These are phyloP conservation scores for Allobates femoralis DNA, from an alignment of 2,797 vertebrate species.

Conservation along the genomic window DNA sequence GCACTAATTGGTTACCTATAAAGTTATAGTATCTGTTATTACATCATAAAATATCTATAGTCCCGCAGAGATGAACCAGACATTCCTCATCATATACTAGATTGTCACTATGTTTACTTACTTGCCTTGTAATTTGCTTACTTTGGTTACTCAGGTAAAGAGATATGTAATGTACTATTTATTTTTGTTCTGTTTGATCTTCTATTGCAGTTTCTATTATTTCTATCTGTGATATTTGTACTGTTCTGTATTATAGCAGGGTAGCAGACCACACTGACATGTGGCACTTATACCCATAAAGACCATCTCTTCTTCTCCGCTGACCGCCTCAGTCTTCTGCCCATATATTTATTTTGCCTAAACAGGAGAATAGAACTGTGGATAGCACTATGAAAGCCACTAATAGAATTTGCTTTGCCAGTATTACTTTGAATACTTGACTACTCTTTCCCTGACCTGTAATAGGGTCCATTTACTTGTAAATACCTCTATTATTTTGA, in stretches of 20 bases:
- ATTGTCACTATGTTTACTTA: conserved; percentile 67
- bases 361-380: conserved; percentile 10
- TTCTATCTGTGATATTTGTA: conserved; percentile 3
- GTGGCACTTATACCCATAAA: conserved; percentile 59
- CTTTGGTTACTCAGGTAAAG: conserved; percentile 77
- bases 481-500: conserved; percentile 46
- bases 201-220: conserved; percentile 63
- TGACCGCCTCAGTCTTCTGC: conserved; percentile 52
- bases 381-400: conserved; percentile 11
- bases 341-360: conserved; percentile 17
- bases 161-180: conserved; percentile 61
- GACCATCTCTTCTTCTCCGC: conserved; percentile 35
- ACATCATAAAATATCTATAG: conserved; percentile 63
- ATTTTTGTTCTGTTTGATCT: conserved; percentile 67
- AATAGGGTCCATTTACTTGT: conserved; percentile 57
- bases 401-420: conserved; percentile 64
- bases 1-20: not conserved
- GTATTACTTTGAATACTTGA: conserved; percentile 63
- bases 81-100: conserved; percentile 71
- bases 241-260: conserved; percentile 40
- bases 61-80: conserved; percentile 59
- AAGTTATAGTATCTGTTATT: not conserved
- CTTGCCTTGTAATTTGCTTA: conserved; percentile 75
- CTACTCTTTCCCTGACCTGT: conserved; percentile 39
- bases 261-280: conserved; percentile 61